phyloP scores from a whole-genome alignment of 2,888 invertebrate species.

The Deilephila elpenor region DNA sequence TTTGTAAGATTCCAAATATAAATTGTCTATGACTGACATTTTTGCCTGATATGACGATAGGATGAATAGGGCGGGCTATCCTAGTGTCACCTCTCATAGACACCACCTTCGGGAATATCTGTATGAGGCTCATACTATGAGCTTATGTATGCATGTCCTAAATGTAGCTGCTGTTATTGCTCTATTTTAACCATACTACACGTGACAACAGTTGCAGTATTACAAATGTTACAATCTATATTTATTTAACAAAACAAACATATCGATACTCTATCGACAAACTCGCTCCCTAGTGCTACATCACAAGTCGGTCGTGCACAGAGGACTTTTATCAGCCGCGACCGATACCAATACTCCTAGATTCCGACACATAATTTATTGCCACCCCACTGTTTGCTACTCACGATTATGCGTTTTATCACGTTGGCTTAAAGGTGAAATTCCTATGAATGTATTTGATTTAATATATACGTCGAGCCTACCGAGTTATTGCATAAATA shows the following conservation, averaged over 20 bases:
- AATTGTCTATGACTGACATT: no score
- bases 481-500: not conserved
- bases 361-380: conserved; percentile 75
- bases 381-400: conserved; percentile 61
- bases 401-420: conserved; percentile 34
- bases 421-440: conserved; percentile 27
- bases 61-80: no score
- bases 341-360: conserved; percentile 76
- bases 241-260: not conserved
- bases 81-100: no score
- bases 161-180: no score
- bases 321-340: conserved; percentile 78
- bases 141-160: no score
- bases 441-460: conserved; percentile 29
- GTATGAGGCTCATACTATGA: no score
- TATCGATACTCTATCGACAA: conserved; percentile 43
- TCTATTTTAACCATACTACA: no score
- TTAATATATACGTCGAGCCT: not conserved
- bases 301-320: conserved; percentile 70
- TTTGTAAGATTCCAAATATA: no score
- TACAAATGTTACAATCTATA: no score
- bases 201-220: no score
- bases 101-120: no score
- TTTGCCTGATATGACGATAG: no score
- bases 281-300: conserved; percentile 57